Conservation (phyloP, 2,888 invertebrate species). For the Dilophus febrilis region DNA sequence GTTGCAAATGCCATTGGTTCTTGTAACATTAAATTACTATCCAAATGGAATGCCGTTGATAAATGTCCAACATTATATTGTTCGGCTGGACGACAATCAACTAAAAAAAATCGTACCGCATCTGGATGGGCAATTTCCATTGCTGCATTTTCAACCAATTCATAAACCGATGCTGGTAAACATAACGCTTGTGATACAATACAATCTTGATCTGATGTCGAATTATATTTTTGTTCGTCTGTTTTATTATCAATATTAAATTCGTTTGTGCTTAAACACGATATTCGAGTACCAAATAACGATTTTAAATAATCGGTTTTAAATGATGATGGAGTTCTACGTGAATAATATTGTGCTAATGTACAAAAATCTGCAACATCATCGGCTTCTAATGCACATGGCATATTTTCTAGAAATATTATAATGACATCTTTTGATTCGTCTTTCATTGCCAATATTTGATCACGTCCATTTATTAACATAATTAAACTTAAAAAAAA, state of each 20-base stretch:
- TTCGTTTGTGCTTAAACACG: constrained; percentile 13
- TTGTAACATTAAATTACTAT: constrained; percentile 92
- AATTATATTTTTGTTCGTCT: no score
- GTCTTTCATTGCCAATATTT: constrained; percentile 59
- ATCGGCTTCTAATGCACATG: constrained; percentile 74
- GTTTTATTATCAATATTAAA: not conserved
- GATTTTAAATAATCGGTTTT: constrained; percentile 61
- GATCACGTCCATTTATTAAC: constrained; percentile 83
- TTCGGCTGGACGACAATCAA: constrained; percentile 91
- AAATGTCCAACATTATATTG: constrained; percentile 96
- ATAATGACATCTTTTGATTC: constrained; percentile 52
- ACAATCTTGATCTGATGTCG: constrained; percentile 17
- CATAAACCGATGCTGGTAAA: constrained; percentile 88
- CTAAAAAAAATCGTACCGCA: constrained; percentile 75
- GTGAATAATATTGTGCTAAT: constrained; percentile 86
- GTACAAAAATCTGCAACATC: constrained; percentile 96
- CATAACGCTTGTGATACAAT: constrained; percentile 73
- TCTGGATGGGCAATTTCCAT: constrained; percentile 44
- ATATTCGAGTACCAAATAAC: constrained; percentile 35
- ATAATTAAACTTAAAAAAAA: constrained; percentile 91
- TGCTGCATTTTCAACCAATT: constrained; percentile 70
- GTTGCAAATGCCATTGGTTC: constrained; percentile 89
- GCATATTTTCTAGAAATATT: constrained; percentile 53
- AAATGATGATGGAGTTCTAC: constrained; percentile 86
- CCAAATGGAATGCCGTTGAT: constrained; percentile 93